Percentiles rank a stretch among this genome's conserved stretches.
Conservation (phyloP, 2,113 vertebrate genomes). For the Coracopsis vasa region DNA sequence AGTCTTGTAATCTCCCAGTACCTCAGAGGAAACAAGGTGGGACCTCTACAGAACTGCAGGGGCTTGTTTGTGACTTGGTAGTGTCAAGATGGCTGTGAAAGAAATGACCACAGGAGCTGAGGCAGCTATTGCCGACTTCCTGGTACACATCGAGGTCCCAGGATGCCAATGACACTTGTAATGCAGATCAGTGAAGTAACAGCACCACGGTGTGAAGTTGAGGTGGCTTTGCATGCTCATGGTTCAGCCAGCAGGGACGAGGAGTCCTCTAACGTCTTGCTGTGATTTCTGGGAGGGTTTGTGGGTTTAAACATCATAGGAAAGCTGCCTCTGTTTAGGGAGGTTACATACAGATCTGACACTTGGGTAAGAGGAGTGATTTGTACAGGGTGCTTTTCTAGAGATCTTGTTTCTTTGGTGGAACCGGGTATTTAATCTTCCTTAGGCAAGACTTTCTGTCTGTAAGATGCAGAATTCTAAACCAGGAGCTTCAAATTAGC, state of each 20-base stretch:
- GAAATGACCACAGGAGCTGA: not conserved
- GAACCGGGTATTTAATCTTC: not conserved
- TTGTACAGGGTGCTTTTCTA: not conserved
- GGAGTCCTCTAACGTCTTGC: not conserved
- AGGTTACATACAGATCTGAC: rapidly evolving
- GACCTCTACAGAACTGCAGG: not conserved
- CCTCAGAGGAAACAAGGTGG: not conserved
- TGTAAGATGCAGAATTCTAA: not conserved
- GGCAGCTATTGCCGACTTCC: not conserved
- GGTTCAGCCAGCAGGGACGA: not conserved
- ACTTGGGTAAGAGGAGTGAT: not conserved
- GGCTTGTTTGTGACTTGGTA: not conserved
- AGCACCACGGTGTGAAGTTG: rapidly evolving
- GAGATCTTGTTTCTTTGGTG: not conserved
- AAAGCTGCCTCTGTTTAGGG: not conserved
- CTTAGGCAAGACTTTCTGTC: not conserved
- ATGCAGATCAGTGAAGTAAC: not conserved
- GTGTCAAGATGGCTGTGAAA: not conserved
- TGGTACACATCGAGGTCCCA: rapidly evolving
- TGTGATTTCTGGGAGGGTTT: not conserved
- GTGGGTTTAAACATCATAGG: not conserved
- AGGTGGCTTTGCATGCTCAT: not conserved
- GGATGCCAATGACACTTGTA: not conserved
- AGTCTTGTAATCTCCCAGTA: not conserved
- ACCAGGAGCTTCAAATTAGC: not conserved